A percentile compares a stretch with the other conserved stretches of the same genome.
Evolutionary conservation across 1,140 invertebrate genomes (phyloP).

Genomic region (Nasonia giraulti): DNA sequence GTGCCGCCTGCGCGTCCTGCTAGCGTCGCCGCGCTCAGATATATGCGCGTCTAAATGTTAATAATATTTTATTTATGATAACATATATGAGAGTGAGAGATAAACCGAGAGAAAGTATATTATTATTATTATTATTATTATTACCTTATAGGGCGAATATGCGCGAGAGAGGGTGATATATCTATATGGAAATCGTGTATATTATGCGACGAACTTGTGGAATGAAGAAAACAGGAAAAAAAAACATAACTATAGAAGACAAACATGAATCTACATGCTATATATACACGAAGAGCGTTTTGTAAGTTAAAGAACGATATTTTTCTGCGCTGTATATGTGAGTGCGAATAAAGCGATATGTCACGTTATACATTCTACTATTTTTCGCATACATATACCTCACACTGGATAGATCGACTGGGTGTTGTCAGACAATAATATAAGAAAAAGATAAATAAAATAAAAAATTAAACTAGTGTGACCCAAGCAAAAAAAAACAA

Average conservation of each 20-base stretch:
- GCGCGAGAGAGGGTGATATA: constrained; percentile 30
- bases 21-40: neutral
- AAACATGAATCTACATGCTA: constrained; percentile 27
- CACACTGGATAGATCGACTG: constrained; percentile 47
- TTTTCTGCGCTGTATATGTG: constrained; percentile 29
- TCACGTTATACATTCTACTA: neutral
- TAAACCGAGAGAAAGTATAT: constrained; percentile 42
- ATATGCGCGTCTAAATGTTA: constrained; percentile 49
- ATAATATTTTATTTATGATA: constrained; percentile 52
- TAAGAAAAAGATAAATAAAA: constrained; percentile 23
- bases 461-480: constrained; percentile 63
- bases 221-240: neutral
- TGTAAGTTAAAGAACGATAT: constrained; percentile 43
- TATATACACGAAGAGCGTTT: constrained; percentile 1
- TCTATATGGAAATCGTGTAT: constrained; percentile 1
- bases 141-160: constrained; percentile 17
- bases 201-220: constrained; percentile 24
- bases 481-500: constrained; percentile 45
- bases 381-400: constrained; percentile 45
- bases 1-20: constrained; percentile 29
- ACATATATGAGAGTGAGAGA: constrained; percentile 34
- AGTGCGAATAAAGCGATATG: constrained; percentile 27
- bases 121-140: constrained; percentile 4
- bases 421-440: constrained; percentile 64
- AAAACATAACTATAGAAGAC: neutral